A percentile compares a stretch with the other conserved stretches of the same genome.
Conservation (phyloP, 2,113 vertebrate genomes). For the Steatornis caripensis region DNA sequence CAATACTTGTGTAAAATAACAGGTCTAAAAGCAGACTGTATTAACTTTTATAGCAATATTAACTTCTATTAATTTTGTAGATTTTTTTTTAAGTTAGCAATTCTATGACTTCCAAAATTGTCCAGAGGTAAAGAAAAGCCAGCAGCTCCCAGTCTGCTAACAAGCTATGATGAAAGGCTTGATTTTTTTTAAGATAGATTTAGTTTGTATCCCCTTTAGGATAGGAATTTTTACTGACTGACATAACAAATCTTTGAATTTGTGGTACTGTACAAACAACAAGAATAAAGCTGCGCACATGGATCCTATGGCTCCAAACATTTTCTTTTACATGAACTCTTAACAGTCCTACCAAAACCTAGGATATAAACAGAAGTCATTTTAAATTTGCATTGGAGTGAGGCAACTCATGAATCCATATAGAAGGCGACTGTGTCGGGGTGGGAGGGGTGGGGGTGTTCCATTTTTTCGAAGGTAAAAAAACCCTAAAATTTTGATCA, state of each 20-base stretch:
- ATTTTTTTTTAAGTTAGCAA: not conserved
- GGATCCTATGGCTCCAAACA: not conserved
- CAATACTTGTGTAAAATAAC: not conserved
- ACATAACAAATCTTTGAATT: not conserved
- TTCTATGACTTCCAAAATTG: not conserved
- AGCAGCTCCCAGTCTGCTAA: not conserved
- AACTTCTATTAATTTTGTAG: not conserved
- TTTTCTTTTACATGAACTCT: not conserved
- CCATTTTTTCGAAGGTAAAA: not conserved
- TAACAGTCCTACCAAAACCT: not conserved
- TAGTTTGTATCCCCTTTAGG: not conserved
- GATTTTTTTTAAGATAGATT: not conserved
- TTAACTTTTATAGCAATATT: not conserved
- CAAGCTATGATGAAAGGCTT: not conserved
- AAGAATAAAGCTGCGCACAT: not conserved
- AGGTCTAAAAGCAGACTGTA: not conserved
- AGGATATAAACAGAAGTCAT: not conserved
- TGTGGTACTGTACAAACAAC: not conserved
- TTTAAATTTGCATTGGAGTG: not conserved
- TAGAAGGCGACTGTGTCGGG: not conserved
- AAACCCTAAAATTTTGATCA: not conserved
- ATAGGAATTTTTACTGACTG: not conserved
- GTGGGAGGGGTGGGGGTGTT: not conserved
- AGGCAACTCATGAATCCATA: not conserved
- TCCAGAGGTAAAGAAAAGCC: not conserved